phyloP scores from a whole-genome alignment of 2,113 vertebrate species.

The Gallinago undulata region DNA sequence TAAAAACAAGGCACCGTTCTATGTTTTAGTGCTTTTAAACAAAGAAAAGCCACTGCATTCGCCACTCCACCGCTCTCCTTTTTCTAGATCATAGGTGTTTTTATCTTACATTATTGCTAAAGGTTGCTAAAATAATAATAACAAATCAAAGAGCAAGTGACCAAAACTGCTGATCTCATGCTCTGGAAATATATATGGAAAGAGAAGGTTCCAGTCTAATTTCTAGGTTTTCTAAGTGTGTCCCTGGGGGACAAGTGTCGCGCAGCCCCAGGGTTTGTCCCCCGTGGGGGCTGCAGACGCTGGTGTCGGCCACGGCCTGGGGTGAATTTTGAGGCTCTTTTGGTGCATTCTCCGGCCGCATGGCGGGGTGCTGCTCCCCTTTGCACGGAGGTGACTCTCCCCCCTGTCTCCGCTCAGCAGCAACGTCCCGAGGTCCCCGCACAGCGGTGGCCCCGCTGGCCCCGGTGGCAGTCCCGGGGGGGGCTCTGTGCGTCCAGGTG shows the following conservation, averaged over 20 bases:
- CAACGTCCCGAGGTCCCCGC: not conserved
- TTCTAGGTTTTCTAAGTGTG: fast-evolving
- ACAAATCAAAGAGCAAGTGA: not conserved
- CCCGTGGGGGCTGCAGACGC: fast-evolving
- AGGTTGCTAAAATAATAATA: not conserved
- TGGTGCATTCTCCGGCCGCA: fast-evolving
- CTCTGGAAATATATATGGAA: not conserved
- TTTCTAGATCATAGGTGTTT: not conserved
- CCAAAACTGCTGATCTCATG: not conserved
- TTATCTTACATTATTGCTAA: not conserved
- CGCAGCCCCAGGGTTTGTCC: not conserved
- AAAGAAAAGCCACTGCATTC: not conserved
- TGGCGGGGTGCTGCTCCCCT: not conserved
- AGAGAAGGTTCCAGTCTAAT: not conserved
- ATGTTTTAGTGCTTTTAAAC: not conserved
- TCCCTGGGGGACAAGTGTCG: not conserved
- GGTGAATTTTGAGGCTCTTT: not conserved
- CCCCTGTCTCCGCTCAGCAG: not conserved
- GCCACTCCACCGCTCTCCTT: not conserved
- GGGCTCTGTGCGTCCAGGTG: not conserved
- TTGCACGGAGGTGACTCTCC: fast-evolving
- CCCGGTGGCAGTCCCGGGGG: not conserved
- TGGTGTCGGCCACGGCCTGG: not conserved
- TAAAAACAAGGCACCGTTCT: constrained; percentile 49
- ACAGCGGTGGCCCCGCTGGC: not conserved